A percentile compares a stretch with the other conserved stretches of the same genome.
Conservation (phyloP, 2,113 vertebrate species). For the Sapayoa aenigma region DNA sequence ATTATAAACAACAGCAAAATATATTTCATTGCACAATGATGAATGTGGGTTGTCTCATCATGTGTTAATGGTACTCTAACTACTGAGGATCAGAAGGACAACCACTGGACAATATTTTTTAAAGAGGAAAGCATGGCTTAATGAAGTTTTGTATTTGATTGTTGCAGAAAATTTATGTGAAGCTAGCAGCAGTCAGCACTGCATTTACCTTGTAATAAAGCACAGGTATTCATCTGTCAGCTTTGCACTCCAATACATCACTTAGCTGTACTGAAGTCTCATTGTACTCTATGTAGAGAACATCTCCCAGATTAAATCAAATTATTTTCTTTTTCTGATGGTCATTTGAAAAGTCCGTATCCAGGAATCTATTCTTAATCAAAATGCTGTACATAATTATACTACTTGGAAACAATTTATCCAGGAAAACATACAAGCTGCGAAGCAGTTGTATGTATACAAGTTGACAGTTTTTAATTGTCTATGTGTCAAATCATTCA, state of each 20-base stretch:
- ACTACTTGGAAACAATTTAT: not conserved
- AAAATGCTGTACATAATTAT: not conserved
- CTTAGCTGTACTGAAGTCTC: not conserved
- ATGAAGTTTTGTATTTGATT: not conserved
- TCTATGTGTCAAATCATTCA: not conserved
- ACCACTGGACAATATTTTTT: not conserved
- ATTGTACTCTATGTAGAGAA: not conserved
- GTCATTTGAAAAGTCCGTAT: not conserved
- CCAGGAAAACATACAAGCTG: not conserved
- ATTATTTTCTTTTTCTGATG: not conserved
- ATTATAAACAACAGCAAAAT: not conserved
- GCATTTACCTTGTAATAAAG: not conserved
- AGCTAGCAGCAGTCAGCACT: not conserved
- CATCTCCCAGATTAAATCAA: not conserved
- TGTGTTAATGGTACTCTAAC: not conserved
- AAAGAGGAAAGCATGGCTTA: not conserved
- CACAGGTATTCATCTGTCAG: no score
- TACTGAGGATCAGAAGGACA: not conserved
- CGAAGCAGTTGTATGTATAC: not conserved
- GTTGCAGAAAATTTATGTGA: not conserved
- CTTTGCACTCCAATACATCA: not conserved
- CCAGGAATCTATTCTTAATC: not conserved
- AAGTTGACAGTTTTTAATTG: not conserved
- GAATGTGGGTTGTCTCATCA: not conserved
- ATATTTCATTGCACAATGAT: not conserved